These are phyloP conservation scores for Hystrix cristata DNA, from an alignment of 2,113 vertebrate species.

Conservation along the genomic window DNA sequence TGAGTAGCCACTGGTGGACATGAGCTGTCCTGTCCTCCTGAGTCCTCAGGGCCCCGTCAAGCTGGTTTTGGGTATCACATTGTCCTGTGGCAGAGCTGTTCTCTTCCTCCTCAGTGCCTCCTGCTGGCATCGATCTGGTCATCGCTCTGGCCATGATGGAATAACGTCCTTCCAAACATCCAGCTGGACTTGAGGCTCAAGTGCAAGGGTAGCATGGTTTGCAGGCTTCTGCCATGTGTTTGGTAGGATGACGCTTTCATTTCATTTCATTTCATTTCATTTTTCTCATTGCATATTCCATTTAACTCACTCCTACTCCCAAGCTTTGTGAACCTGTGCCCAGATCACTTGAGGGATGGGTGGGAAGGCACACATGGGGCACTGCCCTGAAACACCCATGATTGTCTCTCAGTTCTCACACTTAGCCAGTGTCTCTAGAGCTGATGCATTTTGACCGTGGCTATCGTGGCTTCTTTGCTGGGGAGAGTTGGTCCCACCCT, in stretches of 20 bases:
- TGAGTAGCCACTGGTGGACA: not conserved
- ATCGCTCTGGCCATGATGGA: not conserved
- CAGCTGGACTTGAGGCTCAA: not conserved
- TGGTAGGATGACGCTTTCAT: not conserved
- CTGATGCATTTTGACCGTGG: too few species aligned
- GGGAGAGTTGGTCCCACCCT: not conserved
- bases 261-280: not conserved
- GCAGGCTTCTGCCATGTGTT: not conserved
- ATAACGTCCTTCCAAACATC: not conserved
- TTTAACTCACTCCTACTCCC: not conserved
- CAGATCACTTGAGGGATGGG: conserved; percentile 4
- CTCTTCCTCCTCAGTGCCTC: not conserved
- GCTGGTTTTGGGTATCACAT: not conserved
- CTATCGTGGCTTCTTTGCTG: not conserved
- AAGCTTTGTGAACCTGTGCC: not conserved
- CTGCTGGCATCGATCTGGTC: too few species aligned
- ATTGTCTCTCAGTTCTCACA: not conserved
- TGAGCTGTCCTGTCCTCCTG: not conserved
- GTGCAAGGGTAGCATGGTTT: not conserved
- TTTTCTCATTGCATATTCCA: not conserved
- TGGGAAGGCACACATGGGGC: not conserved
- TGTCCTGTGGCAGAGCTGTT: not conserved
- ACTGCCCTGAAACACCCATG: not conserved
- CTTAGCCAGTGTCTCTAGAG: not conserved
- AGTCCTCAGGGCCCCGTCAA: not conserved